Percentiles rank a stretch among this genome's conserved stretches.
These are phyloP conservation scores for Ips typographus DNA, from an alignment of 1,140 invertebrate genomes.

Conservation along the genomic window DNA sequence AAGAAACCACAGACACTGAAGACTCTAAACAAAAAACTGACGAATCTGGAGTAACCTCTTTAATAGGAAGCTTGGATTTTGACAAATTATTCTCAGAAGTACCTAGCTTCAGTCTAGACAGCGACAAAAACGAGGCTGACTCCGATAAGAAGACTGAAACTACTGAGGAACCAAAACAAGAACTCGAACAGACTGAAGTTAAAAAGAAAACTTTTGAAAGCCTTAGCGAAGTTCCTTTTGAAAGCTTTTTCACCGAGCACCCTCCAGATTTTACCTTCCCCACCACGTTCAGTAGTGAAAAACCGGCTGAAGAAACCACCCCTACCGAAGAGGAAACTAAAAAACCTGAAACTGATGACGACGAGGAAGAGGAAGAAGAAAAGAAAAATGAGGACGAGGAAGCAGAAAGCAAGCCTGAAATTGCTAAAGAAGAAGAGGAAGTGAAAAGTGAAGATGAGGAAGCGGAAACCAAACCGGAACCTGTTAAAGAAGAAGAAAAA, in stretches of 20 bases:
- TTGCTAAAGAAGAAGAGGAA: slow-evolving; percentile 16
- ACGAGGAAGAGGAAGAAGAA: slow-evolving; percentile 11
- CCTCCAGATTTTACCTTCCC: neutral
- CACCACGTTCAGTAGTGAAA: neutral
- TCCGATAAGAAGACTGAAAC: neutral
- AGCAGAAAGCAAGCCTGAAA: neutral
- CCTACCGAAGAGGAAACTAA: slow-evolving; percentile 1
- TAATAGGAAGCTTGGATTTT: too few relatives aligned
- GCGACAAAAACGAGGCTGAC: neutral
- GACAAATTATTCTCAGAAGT: too few relatives aligned
- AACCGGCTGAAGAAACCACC: slow-evolving; percentile 8
- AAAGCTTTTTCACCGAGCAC: too few relatives aligned
- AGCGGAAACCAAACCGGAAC: slow-evolving; percentile 9
- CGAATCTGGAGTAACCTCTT: neutral
- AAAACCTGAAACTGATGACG: slow-evolving; percentile 5
- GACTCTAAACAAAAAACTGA: slow-evolving; percentile 7
- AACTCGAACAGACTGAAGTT: neutral
- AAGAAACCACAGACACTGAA: neutral
- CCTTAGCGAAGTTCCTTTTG: too few relatives aligned
- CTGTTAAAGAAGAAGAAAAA: slow-evolving; percentile 5
- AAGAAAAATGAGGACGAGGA: slow-evolving; percentile 16
- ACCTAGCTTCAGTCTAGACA: neutral
- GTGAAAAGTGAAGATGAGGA: slow-evolving; percentile 20
- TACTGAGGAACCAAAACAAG: neutral
- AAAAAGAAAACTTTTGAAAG: neutral